Evolutionary conservation across 2,888 invertebrate genomes (phyloP), one percentile per base, ranked within the genome.

Genomic region (Cantharis rustica): DNA sequence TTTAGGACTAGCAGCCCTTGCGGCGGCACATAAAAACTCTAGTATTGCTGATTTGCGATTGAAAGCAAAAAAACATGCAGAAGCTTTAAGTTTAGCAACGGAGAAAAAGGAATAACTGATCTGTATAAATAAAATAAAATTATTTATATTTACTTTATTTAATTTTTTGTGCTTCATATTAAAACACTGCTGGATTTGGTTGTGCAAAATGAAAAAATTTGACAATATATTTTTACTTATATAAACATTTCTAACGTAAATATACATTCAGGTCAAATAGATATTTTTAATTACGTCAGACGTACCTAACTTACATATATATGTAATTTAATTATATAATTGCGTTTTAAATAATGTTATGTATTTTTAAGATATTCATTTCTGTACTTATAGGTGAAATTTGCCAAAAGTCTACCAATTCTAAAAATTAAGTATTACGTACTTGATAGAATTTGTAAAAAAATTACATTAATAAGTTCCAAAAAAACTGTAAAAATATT

Each of bases 31-130:
- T 84, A 95, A 95, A 88, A 95, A 95, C 84, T 97, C 96, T 16
- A 97, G 97, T 87, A 98, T 98, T 86, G 98, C 97, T 0, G 98
- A 98, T 89, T 91, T 98, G 74, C 91, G 98, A 83, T 91, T 98
- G 81, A 98, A 98, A 89, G 98, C 98, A 16, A 94, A 96, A 86
- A 94, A 96, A 83, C 98, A 98, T 88, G 95, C 97, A 27, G 97
- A 97, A 83, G 96, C 97, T 0, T 89, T 98, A 72, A 96, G 93
- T 1, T 90, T 93, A 16, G 91, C 92, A 63, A 82, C 86, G 63
- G 84, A 83, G 68, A 84, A 84, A 76, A 82, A 81, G 27, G 79
- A 81, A 79, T 79, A 79, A 79, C 70, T 71, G 68, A 27, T 68
- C 63, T 62, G 68, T 71, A 73, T 61, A 31, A 68, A 61, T 23